Conservation (phyloP, 1,140 invertebrate genomes). For the Apis florea region DNA sequence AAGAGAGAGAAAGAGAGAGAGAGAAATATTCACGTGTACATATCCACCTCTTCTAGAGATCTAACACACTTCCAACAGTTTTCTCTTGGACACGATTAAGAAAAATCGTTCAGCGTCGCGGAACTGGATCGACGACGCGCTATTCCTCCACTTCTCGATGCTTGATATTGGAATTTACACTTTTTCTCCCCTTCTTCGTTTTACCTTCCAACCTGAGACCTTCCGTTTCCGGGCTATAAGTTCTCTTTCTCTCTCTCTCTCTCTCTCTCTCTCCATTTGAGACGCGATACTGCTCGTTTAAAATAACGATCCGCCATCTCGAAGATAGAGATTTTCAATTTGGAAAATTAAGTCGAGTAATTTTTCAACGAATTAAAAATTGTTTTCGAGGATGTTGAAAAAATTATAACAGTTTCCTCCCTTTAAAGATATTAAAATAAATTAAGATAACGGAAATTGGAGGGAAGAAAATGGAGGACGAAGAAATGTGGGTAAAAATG, state of each 20-base stretch:
- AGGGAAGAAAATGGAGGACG: not conserved
- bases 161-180: not conserved
- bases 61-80: constrained; percentile 22
- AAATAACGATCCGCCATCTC: too few relatives aligned
- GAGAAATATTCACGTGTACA: constrained; percentile 6
- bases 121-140: constrained; percentile 2
- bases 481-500: not conserved
- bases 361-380: too few relatives aligned
- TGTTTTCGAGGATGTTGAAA: too few relatives aligned
- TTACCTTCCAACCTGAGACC: not conserved
- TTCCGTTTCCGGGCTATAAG: not conserved
- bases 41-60: not conserved
- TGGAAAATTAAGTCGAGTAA: too few relatives aligned
- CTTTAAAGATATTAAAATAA: too few relatives aligned
- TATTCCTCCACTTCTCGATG: constrained; percentile 5
- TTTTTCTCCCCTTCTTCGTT: not conserved
- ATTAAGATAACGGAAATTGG: not conserved
- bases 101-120: constrained; percentile 4
- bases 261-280: too few relatives aligned
- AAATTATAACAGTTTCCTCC: too few relatives aligned
- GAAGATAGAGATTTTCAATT: too few relatives aligned
- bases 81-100: constrained; percentile 9
- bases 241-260: not conserved
- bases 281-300: too few relatives aligned
- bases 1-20: constrained; percentile 6